A percentile compares a stretch with the other conserved stretches of the same genome.
Evolutionary conservation across 2,888 invertebrate species (phyloP).

Genomic region (Leucophenga maculata): DNA sequence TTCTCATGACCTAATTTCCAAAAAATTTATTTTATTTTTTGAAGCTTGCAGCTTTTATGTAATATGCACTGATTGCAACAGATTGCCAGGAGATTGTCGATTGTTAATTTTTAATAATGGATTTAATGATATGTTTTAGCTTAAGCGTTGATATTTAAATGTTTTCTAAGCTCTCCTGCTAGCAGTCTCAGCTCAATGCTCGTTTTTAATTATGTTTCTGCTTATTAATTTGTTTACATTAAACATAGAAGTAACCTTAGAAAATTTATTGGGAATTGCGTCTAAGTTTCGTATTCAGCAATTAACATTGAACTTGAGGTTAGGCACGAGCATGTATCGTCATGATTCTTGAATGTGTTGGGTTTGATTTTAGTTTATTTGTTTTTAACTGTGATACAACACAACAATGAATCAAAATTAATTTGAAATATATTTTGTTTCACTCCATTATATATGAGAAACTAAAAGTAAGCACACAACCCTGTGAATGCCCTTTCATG

Average conservation of each 20-base stretch:
- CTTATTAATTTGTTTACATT: neutral
- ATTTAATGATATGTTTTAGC: too few species aligned
- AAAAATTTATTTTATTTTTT: neutral
- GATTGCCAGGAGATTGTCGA: too few species aligned
- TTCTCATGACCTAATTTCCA: constrained; percentile 59
- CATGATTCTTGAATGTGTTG: neutral
- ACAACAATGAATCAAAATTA: neutral
- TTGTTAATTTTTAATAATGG: too few species aligned
- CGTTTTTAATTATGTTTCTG: neutral
- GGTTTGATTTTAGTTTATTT: neutral
- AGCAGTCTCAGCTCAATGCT: neutral
- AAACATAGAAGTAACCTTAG: neutral
- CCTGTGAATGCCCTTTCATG: too few species aligned
- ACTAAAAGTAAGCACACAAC: too few species aligned
- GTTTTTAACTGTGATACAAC: neutral
- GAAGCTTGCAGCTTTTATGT: neutral
- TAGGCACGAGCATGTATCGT: constrained; percentile 27
- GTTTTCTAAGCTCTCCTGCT: too few species aligned
- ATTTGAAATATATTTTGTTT: neutral
- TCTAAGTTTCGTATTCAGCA: constrained; percentile 8
- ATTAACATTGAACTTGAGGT: constrained; percentile 54
- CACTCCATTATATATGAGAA: too few species aligned
- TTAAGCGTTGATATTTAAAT: too few species aligned
- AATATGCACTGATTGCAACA: neutral
- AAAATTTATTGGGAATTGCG: neutral